These are phyloP conservation scores for Trachurus trachurus DNA, from an alignment of 2,797 vertebrate genomes.

Conservation along the genomic window DNA sequence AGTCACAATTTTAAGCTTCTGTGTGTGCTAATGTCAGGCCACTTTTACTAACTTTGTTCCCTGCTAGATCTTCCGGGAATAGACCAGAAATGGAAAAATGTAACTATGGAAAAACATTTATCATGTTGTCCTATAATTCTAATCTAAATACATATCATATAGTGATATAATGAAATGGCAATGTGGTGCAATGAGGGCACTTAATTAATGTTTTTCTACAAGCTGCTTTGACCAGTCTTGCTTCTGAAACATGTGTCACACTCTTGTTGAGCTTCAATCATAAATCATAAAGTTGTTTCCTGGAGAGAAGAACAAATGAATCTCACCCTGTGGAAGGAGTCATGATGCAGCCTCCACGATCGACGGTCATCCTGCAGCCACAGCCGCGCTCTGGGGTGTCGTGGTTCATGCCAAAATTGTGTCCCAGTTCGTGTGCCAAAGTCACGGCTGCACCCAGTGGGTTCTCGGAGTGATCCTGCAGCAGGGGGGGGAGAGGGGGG, in stretches of 20 bases:
- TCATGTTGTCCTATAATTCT: background rate
- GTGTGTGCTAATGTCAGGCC: slow-evolving; percentile 8
- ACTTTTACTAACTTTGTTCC: background rate
- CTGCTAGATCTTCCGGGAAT: background rate
- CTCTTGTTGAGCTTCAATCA: background rate
- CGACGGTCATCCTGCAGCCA: slow-evolving; percentile 90
- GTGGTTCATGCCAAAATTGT: slow-evolving; percentile 99
- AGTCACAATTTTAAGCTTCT: background rate
- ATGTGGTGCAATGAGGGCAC: background rate
- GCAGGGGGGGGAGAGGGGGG: slow-evolving; percentile 16
- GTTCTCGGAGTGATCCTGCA: slow-evolving; percentile 96
- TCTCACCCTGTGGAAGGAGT: slow-evolving; percentile 97
- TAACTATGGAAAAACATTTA: background rate
- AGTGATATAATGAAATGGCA: background rate
- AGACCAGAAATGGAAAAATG: background rate
- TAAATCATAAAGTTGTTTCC: background rate
- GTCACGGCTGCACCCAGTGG: slow-evolving; percentile 97
- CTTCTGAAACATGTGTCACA: background rate
- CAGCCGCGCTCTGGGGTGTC: slow-evolving; percentile 96
- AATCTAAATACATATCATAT: background rate
- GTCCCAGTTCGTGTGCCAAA: slow-evolving; percentile 96
- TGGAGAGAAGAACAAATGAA: background rate
- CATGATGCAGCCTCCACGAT: slow-evolving; percentile 98
- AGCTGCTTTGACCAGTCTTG: background rate
- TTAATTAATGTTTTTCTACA: background rate